phyloP scores from a whole-genome alignment of 2,113 vertebrate species.

The Oreotragus oreotragus region DNA sequence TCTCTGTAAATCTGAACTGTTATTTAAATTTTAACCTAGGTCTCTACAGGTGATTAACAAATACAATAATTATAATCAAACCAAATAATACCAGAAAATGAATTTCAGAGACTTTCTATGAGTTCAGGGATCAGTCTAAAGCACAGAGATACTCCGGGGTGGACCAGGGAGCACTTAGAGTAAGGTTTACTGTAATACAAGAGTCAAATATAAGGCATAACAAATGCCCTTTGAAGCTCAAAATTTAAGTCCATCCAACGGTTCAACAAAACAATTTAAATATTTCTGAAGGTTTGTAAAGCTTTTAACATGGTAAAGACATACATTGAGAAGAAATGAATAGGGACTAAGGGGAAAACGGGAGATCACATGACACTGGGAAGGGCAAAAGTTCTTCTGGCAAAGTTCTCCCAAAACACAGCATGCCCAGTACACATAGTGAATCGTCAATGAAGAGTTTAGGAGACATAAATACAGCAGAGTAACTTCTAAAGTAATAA shows the following conservation, averaged over 20 bases:
- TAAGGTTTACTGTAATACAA: neutral
- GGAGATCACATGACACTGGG: neutral
- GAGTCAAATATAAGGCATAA: neutral
- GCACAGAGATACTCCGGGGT: neutral
- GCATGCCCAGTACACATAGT: neutral
- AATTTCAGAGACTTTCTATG: neutral
- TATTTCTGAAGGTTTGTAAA: constrained; percentile 18
- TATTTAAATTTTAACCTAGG: constrained; percentile 18
- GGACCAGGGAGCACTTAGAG: neutral
- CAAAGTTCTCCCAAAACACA: neutral
- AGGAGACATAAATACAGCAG: neutral
- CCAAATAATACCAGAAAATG: neutral
- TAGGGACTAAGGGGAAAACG: neutral
- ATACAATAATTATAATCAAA: neutral
- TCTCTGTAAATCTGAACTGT: constrained; percentile 3
- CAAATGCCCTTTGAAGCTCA: neutral
- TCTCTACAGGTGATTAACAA: neutral
- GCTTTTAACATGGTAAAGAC: neutral
- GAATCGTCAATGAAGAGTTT: constrained; percentile 1
- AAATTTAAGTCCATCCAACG: neutral
- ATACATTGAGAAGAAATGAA: neutral
- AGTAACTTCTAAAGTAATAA: constrained; percentile 26
- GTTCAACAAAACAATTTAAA: neutral
- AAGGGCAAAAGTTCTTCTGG: neutral
- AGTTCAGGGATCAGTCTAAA: neutral